Base-by-base conservation (phyloP, 1,140 invertebrate species). In the Pomacea maculata region DNA sequence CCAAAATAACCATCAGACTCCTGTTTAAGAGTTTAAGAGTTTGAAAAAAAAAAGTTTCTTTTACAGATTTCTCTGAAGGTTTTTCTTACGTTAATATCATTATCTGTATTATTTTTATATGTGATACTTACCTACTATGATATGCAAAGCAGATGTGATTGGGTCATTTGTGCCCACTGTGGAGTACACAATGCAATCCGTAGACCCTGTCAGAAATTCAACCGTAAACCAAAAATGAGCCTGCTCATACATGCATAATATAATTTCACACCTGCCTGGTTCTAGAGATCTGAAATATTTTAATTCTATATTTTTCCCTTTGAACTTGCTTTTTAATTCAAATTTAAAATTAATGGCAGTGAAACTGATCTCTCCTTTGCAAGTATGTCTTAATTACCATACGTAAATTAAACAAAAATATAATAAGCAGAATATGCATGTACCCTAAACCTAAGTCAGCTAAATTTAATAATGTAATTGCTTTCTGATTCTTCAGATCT, bases 111-210 rank as follows among this genome's bases (percentile, higher is more conserved):
- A 34, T 70, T 34, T 25, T 68, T 19, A 21, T 45, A 17, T 9
- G 12, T 70, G 14, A 70, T 0, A 72, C 83, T 89, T 88, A 92
- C 94, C 96, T 82, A 96, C 93, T 82, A 97, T 94, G 85, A 97
- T 95, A 88, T 97, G 95, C 81, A 98, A 93, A 7, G 94, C 94
- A 3, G 96, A 94, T 0, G 96, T 97, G 21, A 94, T 91, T 8
- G 95, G 93, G 91, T 97, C 96, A 73, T 94, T 95, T 5, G 95
- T 96, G n/a, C 96, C 96, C 89, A 95, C 95, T 54, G 96, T 93
- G 82, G 95, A 95, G 86, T 95, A 96, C 5, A 95, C 95, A 70
- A 96, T 94, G 25, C 95, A 95, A 88, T 97, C 95, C 0, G 96
- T 96, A 86, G 95, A 96, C n/a, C 96, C 96, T 91, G 81, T 65